A percentile compares a stretch with the other conserved stretches of the same genome.
Conservation (phyloP, 2,113 vertebrate genomes). For the Cyphomyrus discorhynchus region DNA sequence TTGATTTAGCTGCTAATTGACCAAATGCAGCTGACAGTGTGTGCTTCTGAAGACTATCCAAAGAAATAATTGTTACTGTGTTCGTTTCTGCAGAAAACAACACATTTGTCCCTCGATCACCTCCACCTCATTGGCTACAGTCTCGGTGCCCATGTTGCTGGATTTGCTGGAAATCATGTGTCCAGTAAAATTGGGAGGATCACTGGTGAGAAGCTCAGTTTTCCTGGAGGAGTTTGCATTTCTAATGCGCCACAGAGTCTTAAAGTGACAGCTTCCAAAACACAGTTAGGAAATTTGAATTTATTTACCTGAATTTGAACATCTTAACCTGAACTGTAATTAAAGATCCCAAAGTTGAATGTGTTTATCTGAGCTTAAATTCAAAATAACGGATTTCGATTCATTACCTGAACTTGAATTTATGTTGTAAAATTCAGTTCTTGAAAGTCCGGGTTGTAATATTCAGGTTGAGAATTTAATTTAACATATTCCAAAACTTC, state of each 20-base stretch:
- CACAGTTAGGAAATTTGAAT: neutral
- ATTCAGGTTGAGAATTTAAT: neutral
- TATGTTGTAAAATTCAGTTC: neutral
- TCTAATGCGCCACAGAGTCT: neutral
- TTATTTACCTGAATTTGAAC: neutral
- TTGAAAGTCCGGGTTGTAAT: neutral
- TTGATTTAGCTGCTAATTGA: neutral
- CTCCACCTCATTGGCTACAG: slow-evolving; percentile 93
- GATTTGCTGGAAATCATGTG: slow-evolving; percentile 80
- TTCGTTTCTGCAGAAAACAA: slow-evolving; percentile 58
- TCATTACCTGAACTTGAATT: neutral
- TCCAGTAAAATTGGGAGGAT: slow-evolving; percentile 87
- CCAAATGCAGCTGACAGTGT: neutral
- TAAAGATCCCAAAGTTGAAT: neutral
- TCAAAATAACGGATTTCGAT: neutral
- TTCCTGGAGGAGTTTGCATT: neutral
- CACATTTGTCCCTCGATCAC: slow-evolving; percentile 74
- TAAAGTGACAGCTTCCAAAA: neutral
- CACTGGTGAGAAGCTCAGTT: slow-evolving; percentile 69
- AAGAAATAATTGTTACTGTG: neutral
- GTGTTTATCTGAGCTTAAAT: neutral
- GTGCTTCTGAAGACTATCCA: neutral
- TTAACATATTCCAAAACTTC: too few relatives aligned
- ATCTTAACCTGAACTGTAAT: neutral
- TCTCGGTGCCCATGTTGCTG: slow-evolving; percentile 88